These are phyloP conservation scores for Neoaliturus tenellus DNA, from an alignment of 2,888 invertebrate genomes.

Conservation along the genomic window DNA sequence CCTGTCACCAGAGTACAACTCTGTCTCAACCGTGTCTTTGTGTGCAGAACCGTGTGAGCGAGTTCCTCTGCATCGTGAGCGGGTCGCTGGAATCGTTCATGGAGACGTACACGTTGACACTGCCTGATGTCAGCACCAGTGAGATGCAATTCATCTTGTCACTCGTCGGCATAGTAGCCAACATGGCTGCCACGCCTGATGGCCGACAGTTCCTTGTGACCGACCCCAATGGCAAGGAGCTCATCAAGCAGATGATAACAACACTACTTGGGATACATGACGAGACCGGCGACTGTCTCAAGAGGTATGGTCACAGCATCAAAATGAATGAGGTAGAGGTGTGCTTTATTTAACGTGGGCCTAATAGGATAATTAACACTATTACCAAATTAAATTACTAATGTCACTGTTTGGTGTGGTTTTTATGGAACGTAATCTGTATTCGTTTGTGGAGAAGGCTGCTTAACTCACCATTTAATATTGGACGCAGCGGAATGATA, in stretches of 20 bases:
- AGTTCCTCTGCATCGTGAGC: constrained; percentile 70
- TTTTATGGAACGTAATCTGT: too few species aligned
- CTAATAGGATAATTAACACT: too few species aligned
- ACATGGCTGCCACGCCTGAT: constrained; percentile 70
- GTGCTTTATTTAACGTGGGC: too few species aligned
- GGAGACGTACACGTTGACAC: constrained; percentile 69
- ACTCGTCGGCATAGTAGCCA: constrained; percentile 71
- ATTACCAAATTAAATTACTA: too few species aligned
- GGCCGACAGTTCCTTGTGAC: constrained; percentile 71
- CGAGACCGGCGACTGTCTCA: constrained; percentile 69
- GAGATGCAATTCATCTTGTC: constrained; percentile 71
- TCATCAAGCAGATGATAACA: constrained; percentile 70
- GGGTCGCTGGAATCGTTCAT: constrained; percentile 71
- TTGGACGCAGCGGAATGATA: too few species aligned
- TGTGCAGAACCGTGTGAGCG: constrained; percentile 69
- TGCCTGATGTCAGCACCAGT: constrained; percentile 70
- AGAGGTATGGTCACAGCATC: constrained; percentile 69
- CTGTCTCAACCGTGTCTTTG: neutral
- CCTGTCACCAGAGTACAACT: too few species aligned
- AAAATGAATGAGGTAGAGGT: too few species aligned
- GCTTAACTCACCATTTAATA: too few species aligned
- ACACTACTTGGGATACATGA: constrained; percentile 69
- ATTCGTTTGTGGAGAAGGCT: too few species aligned
- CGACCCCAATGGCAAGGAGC: constrained; percentile 69
- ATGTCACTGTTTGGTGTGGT: too few species aligned